phyloP scores from a whole-genome alignment of 2,888 invertebrate genomes.

The Ennomos erosarius region DNA sequence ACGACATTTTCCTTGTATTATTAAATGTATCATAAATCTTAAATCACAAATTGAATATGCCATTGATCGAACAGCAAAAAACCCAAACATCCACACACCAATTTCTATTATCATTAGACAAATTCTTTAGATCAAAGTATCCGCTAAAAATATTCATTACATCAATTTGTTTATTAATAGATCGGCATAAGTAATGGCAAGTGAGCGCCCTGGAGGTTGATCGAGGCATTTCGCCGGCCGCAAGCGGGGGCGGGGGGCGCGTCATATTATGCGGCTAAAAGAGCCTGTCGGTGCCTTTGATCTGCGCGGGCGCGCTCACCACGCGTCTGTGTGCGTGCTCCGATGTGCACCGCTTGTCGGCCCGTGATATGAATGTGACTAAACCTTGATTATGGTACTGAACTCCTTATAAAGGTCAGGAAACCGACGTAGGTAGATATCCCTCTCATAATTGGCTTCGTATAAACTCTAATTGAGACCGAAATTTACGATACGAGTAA shows the following conservation, averaged over 20 bases:
- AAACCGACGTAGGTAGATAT: constrained; percentile 62
- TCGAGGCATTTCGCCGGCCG: constrained; percentile 75
- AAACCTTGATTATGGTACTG: constrained; percentile 84
- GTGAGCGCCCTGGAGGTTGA: constrained; percentile 75
- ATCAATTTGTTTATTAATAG: constrained; percentile 84
- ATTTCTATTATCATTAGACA: constrained; percentile 45
- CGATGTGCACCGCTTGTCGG: constrained; percentile 79
- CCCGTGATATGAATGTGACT: constrained; percentile 83
- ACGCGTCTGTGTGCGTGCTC: constrained; percentile 62
- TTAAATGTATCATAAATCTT: constrained; percentile 2
- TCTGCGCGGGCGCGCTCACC: constrained; percentile 65
- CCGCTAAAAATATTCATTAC: constrained; percentile 69
- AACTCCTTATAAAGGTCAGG: constrained; percentile 80
- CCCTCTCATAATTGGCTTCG: constrained; percentile 58
- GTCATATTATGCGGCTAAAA: constrained; percentile 85
- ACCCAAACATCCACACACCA: constrained; percentile 18
- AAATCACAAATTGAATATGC: constrained; percentile 8
- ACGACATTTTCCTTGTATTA: constrained; percentile 4
- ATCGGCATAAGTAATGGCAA: constrained; percentile 83
- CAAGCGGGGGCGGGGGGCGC: constrained; percentile 74
- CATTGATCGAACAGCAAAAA: constrained; percentile 5
- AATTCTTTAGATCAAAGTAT: constrained; percentile 57
- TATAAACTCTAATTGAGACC: constrained; percentile 50
- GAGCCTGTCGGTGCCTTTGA: constrained; percentile 85
- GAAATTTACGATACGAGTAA: constrained; percentile 49